Base-by-base conservation (phyloP, 2,797 vertebrate genomes). In the Myripristis murdjan region DNA sequence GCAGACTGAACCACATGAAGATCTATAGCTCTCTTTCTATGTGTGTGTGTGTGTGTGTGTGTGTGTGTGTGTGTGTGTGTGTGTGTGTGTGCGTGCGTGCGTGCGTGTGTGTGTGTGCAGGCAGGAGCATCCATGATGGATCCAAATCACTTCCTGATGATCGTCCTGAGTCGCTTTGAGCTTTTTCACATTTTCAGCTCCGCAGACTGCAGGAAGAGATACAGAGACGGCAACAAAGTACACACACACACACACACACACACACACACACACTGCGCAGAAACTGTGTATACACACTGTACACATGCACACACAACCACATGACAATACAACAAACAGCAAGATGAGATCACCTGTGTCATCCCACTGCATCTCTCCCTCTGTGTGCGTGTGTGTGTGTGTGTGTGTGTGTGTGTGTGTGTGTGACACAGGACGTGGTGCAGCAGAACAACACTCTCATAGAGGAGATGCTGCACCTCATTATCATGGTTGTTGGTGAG, bases 81-180 rank as follows among this genome's bases (percentile, higher is more conserved):
- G n/a, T 23, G 56, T 56, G 61, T 44, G 22, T 16, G 26, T 47
- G 22, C 53, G 35, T 54, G 52, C 54, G 22, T 22, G 55, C 61
- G n/a, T 18, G 56, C 51, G 61, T 44, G 22, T 20, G 18, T 37
- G 22, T 53, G 0, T 60, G 6, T 73, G 10, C 80, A 99, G 98
- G 97, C 95, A 8, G 98, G 97, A 77, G 97, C 97, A 0, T 97
- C 97, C 63, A 99, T 99, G 98, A 99, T 99, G 98, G 98, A 99
- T 91, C 97, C 98, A 69, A 98, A 99, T 82, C 98, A 99, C 87
- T 98, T 99, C 90, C 92, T 99, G 85, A 98, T 99, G 98, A 97
- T 99, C 55, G 92, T 97, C 67, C 89, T 99, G 51, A 98, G 96
- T 86, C 96, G 98, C 43, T 99, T 98, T 71, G 98, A 99, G 79